Evolutionary conservation across 2,113 vertebrate genomes (phyloP).

Genomic region (Phodopus roborovskii): DNA sequence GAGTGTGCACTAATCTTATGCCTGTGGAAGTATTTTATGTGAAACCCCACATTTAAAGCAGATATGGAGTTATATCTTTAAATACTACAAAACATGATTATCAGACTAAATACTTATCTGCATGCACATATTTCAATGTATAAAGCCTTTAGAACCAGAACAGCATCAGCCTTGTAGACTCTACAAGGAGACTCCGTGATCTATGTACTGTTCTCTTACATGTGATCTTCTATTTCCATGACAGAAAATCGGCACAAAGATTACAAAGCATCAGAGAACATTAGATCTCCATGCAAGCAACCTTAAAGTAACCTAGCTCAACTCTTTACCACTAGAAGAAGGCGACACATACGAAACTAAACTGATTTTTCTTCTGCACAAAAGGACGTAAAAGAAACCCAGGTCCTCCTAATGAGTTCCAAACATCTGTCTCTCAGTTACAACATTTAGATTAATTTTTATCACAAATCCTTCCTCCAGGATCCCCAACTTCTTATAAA

Average conservation of each 20-base stretch:
- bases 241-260: not conserved
- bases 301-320: not conserved
- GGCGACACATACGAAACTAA: not conserved
- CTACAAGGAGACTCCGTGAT: not conserved
- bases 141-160: not conserved
- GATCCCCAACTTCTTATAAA: not conserved
- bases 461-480: not conserved
- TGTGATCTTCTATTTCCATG: not conserved
- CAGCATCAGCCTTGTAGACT: not conserved
- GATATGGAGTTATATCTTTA: not conserved
- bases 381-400: not conserved
- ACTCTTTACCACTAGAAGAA: not conserved
- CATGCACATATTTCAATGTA: not conserved
- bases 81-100: not conserved
- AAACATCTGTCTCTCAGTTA: not conserved
- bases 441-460: slow-evolving; percentile 16
- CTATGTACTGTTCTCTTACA: not conserved
- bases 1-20: not conserved
- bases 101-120: not conserved
- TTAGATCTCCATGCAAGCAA: not conserved
- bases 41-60: not conserved
- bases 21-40: slow-evolving; percentile 12
- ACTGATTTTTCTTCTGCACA: not conserved
- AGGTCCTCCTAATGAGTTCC: not conserved
- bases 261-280: not conserved